These are phyloP conservation scores for Manacus vitellinus DNA, from an alignment of 2,113 vertebrate species.

Conservation along the genomic window DNA sequence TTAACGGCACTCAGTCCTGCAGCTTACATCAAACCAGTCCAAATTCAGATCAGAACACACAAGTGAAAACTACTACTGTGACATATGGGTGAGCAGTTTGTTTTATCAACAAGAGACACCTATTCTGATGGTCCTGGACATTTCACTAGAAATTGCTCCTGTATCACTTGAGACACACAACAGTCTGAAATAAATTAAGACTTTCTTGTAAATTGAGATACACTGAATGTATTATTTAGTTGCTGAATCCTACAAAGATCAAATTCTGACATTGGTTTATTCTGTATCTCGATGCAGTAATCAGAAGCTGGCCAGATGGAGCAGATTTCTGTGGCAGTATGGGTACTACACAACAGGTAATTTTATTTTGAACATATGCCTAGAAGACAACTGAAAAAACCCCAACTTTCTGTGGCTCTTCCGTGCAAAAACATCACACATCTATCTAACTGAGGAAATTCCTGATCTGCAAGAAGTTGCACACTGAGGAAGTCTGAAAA, in stretches of 20 bases:
- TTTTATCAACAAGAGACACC: neutral
- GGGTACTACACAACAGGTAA: neutral
- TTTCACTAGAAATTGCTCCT: neutral
- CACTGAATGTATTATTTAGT: neutral
- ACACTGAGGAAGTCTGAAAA: neutral
- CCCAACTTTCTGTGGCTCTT: neutral
- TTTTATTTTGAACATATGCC: neutral
- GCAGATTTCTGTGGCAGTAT: neutral
- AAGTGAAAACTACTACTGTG: neutral
- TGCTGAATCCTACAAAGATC: neutral
- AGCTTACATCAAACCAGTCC: neutral
- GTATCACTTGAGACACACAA: neutral
- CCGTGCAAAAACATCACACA: neutral
- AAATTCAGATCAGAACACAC: neutral
- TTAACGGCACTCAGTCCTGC: neutral
- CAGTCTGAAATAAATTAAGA: neutral
- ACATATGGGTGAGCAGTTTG: fast-evolving
- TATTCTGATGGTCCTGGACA: neutral
- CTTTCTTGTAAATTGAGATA: neutral
- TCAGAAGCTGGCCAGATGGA: neutral
- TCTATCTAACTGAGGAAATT: neutral
- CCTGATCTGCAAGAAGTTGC: neutral
- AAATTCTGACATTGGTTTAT: neutral
- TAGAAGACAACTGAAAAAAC: neutral
- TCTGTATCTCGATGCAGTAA: neutral